Conservation (phyloP, 1,140 invertebrate species). For the Zaprionus kolodkinae region DNA sequence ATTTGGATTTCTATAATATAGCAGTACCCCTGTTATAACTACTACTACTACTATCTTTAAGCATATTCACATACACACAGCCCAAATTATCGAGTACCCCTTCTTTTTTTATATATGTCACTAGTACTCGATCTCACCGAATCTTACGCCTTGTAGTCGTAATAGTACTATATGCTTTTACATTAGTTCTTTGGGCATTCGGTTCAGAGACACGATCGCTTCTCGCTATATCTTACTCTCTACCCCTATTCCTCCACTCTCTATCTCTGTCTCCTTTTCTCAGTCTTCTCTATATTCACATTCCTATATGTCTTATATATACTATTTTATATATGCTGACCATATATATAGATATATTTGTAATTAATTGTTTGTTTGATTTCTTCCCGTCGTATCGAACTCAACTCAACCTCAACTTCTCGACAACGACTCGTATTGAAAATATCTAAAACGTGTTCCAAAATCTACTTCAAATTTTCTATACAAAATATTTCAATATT, state of each 20-base stretch:
- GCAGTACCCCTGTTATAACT: slow-evolving; percentile 34
- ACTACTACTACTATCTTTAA: slow-evolving; percentile 30
- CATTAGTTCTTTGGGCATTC: slow-evolving; percentile 66
- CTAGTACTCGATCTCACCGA: slow-evolving; percentile 32
- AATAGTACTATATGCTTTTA: slow-evolving; percentile 44
- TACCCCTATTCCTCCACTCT: slow-evolving; percentile 5
- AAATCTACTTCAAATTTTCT: slow-evolving; percentile 68
- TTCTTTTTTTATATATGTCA: slow-evolving; percentile 23
- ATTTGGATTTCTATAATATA: slow-evolving; percentile 52
- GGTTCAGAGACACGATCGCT: slow-evolving; percentile 56
- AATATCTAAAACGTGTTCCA: slow-evolving; percentile 28
- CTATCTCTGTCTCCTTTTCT: slow-evolving; percentile 12
- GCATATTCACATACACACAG: slow-evolving; percentile 33
- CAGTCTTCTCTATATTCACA: slow-evolving; percentile 36
- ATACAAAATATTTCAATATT: slow-evolving; percentile 48
- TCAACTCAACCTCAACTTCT: slow-evolving; percentile 68
- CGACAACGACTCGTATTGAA: slow-evolving; percentile 53
- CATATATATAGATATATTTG: slow-evolving; percentile 65
- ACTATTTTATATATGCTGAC: slow-evolving; percentile 43
- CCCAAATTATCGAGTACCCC: slow-evolving; percentile 39
- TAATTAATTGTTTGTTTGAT: slow-evolving; percentile 79
- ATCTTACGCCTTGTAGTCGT: slow-evolving; percentile 46
- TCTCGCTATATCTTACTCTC: slow-evolving; percentile 31
- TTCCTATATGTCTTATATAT: slow-evolving; percentile 43
- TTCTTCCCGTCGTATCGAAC: slow-evolving; percentile 74